A percentile compares a stretch with the other conserved stretches of the same genome.
Evolutionary conservation across 2,797 vertebrate species (phyloP).

Genomic region (Discoglossus pictus): DNA sequence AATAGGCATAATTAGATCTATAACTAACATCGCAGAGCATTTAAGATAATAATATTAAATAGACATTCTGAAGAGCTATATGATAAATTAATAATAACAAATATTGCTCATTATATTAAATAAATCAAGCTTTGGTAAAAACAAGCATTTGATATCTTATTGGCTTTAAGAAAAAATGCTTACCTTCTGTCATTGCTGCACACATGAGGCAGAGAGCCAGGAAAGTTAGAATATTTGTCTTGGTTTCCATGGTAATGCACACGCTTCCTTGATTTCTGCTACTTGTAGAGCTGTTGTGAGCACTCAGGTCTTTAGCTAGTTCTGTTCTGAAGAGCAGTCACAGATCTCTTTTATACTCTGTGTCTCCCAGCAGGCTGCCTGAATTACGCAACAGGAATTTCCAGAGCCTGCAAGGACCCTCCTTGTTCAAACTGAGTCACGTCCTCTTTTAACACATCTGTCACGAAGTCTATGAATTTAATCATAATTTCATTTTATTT

Average conservation of each 20-base stretch:
- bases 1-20: no score
- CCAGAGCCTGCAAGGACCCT: constrained; percentile 21
- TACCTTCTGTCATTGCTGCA: constrained; percentile 22
- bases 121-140: no score
- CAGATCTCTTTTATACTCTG: constrained; percentile 28
- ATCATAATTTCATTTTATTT: no score
- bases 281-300: constrained; percentile 14
- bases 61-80: no score
- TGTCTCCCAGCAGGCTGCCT: neutral
- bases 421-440: neutral
- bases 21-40: no score
- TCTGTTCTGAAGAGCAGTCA: constrained; percentile 6
- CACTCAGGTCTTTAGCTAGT: neutral
- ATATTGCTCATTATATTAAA: no score
- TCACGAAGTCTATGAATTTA: no score
- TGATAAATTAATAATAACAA: no score
- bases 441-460: no score
- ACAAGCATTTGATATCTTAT: no score
- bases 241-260: constrained; percentile 18
- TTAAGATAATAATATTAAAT: no score
- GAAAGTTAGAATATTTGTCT: neutral
- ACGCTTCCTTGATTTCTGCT: neutral
- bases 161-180: no score
- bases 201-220: constrained; percentile 33
- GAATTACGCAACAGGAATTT: constrained; percentile 43